These are phyloP conservation scores for Protomyctophum bolini DNA, from an alignment of 2,113 vertebrate species.

Conservation along the genomic window DNA sequence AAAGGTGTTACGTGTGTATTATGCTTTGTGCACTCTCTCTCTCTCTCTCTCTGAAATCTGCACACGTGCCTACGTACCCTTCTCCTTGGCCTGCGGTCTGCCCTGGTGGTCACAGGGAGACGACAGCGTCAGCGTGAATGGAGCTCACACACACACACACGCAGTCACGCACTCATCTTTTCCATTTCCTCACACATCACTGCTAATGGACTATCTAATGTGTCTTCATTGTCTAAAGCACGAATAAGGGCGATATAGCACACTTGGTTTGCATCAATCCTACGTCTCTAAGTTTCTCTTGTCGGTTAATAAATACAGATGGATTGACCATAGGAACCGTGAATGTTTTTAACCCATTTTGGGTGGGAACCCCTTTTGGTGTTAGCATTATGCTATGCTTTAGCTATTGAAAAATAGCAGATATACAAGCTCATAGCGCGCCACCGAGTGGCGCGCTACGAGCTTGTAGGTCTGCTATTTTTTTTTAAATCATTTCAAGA, in stretches of 20 bases:
- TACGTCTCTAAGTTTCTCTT: constrained; percentile 3
- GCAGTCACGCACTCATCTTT: background rate
- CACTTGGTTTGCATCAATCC: background rate
- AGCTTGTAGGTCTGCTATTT: too few species aligned
- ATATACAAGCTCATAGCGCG: too few species aligned
- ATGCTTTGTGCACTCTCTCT: constrained; percentile 11
- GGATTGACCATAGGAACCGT: constrained; percentile 19
- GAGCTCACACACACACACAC: background rate
- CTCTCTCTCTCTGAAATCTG: constrained; percentile 6
- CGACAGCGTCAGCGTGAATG: constrained; percentile 7
- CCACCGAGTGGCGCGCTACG: too few species aligned
- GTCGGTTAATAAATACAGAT: constrained; percentile 27
- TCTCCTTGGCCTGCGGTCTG: constrained; percentile 12
- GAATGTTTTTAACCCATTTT: constrained; percentile 34
- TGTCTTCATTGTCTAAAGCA: constrained; percentile 11
- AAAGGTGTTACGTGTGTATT: constrained; percentile 15
- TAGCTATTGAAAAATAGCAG: too few species aligned
- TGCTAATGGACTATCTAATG: constrained; percentile 9
- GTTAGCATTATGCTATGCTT: too few species aligned
- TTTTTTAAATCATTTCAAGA: too few species aligned
- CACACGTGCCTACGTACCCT: background rate
- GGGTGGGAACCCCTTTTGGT: too few species aligned
- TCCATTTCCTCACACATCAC: constrained; percentile 1
- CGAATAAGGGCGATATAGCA: background rate
- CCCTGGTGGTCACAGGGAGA: constrained; percentile 2